Conservation (phyloP, 2,888 invertebrate species). For the Microplitis manilae region DNA sequence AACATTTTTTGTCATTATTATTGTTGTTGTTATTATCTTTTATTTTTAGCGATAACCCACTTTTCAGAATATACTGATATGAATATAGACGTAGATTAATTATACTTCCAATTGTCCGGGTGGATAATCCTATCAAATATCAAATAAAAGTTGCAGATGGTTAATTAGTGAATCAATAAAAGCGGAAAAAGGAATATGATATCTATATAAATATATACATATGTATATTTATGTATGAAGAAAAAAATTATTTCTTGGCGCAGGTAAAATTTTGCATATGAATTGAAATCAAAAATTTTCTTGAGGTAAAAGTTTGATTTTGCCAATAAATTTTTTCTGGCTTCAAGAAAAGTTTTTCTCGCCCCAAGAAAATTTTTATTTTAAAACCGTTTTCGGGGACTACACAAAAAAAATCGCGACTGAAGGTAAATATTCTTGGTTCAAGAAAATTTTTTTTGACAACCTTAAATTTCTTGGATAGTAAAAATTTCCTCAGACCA, state of each 20-base stretch:
- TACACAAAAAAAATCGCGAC: no score
- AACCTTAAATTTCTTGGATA: no score
- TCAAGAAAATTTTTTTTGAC: no score
- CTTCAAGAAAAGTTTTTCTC: no score
- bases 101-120: constrained; percentile 3
- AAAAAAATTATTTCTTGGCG: no score
- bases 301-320: no score
- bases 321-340: not conserved
- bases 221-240: constrained; percentile 1
- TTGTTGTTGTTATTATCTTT: not conserved
- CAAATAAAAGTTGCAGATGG: constrained; percentile 22
- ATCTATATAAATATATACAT: not conserved
- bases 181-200: constrained; percentile 26
- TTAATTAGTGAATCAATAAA: constrained; percentile 37
- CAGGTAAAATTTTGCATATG: no score
- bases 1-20: not conserved
- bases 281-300: no score
- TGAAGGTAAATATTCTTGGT: no score
- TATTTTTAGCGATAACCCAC: constrained; percentile 4
- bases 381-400: no score
- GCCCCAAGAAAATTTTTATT: no score
- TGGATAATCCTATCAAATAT: constrained; percentile 24
- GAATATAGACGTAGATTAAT: constrained; percentile 8
- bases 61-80: not conserved
- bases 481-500: no score